A percentile compares a stretch with the other conserved stretches of the same genome.
Evolutionary conservation across 2,113 vertebrate genomes (phyloP).

Genomic region (Stigmatopora nigra): DNA sequence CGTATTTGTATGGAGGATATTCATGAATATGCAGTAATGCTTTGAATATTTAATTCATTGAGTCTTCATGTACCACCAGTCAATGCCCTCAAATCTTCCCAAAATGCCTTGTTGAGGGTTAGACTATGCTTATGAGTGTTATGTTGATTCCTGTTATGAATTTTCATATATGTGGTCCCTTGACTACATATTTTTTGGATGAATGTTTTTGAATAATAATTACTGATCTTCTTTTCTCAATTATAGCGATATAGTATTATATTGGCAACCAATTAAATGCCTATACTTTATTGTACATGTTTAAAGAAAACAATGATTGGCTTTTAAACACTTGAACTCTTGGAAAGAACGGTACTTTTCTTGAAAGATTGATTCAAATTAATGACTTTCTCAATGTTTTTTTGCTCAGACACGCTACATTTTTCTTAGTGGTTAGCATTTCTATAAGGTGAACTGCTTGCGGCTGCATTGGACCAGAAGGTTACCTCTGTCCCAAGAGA

Average conservation of each 20-base stretch:
- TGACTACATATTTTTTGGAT: too few relatives aligned
- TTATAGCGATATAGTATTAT: background rate
- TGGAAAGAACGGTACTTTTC: background rate
- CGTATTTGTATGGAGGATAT: too few relatives aligned
- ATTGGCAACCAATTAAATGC: background rate
- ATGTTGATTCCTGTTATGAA: too few relatives aligned
- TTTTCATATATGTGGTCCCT: too few relatives aligned
- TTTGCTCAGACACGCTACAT: slow-evolving; percentile 13
- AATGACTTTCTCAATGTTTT: background rate
- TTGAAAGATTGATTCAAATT: background rate
- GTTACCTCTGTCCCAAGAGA: slow-evolving; percentile 38
- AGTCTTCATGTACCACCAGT: too few relatives aligned
- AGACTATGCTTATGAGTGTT: too few relatives aligned
- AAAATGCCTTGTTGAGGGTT: too few relatives aligned
- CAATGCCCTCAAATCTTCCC: too few relatives aligned
- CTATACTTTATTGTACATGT: background rate
- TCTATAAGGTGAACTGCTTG: slow-evolving; percentile 13
- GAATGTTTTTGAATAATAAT: background rate
- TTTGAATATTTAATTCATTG: too few relatives aligned
- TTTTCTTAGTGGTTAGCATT: slow-evolving; percentile 36
- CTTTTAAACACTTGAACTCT: background rate
- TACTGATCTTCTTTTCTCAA: background rate
- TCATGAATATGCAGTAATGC: too few relatives aligned
- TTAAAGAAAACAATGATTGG: background rate
- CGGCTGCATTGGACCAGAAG: slow-evolving; percentile 61